A percentile compares a stretch with the other conserved stretches of the same genome.
phyloP scores from a whole-genome alignment of 2,888 invertebrate genomes.

The Drosophila paranaensis region DNA sequence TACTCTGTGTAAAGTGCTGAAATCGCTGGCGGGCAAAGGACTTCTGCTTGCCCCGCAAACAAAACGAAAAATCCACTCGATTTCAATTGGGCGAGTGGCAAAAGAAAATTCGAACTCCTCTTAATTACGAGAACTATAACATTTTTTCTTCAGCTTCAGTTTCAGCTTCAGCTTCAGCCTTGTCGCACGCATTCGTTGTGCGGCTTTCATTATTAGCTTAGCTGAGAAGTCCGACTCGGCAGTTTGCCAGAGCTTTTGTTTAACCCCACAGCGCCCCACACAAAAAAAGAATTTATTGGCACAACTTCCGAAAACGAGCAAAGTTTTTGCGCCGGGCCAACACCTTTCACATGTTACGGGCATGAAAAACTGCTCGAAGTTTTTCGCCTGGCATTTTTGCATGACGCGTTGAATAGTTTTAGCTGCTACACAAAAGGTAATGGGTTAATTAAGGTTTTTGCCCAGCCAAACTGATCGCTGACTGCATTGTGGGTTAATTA shows the following conservation, averaged over 20 bases:
- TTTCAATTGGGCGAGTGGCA: slow-evolving; percentile 55
- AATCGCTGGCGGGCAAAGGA: slow-evolving; percentile 35
- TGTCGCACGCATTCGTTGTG: slow-evolving; percentile 55
- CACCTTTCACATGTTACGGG: slow-evolving; percentile 73
- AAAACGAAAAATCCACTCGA: slow-evolving; percentile 32
- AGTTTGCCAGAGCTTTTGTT: slow-evolving; percentile 41
- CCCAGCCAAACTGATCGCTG: slow-evolving; percentile 15
- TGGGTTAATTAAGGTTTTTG: slow-evolving; percentile 68
- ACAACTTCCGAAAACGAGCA: slow-evolving; percentile 54
- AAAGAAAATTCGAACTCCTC: slow-evolving; percentile 49
- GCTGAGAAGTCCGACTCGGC: not conserved
- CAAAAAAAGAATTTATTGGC: slow-evolving; percentile 65
- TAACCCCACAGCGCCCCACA: slow-evolving; percentile 45
- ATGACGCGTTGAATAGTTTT: slow-evolving; percentile 63
- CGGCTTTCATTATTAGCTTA: slow-evolving; percentile 47
- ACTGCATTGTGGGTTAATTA: slow-evolving; percentile 63
- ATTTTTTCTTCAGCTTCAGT: slow-evolving; percentile 35
- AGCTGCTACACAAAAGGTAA: slow-evolving; percentile 52
- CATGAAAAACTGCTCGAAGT: slow-evolving; percentile 62
- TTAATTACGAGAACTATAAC: slow-evolving; percentile 65
- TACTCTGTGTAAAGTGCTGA: slow-evolving; percentile 48
- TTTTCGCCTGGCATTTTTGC: slow-evolving; percentile 52
- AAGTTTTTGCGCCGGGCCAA: slow-evolving; percentile 58
- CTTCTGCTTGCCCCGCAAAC: slow-evolving; percentile 6
- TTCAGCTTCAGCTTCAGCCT: too few species aligned